Evolutionary conservation across 2,797 vertebrate species (phyloP).

Genomic region (Notolabrus celidotus): DNA sequence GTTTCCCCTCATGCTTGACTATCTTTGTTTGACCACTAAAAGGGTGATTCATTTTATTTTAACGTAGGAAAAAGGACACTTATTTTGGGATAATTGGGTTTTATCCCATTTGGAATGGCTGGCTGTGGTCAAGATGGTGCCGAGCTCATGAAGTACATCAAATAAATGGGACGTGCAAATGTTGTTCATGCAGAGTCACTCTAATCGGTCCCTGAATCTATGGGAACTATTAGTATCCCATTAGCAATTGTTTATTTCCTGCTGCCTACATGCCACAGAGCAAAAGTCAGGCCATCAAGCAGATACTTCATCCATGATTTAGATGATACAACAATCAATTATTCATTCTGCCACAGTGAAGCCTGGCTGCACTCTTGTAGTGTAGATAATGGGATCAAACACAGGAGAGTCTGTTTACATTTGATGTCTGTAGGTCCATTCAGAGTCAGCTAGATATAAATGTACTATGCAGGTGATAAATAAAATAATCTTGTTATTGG

Average conservation of each 20-base stretch:
- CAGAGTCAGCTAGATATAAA: neutral
- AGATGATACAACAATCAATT: conserved; percentile 32
- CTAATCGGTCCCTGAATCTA: neutral
- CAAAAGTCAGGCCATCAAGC: neutral
- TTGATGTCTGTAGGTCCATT: neutral
- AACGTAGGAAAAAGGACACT: neutral
- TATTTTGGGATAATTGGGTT: neutral
- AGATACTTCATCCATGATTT: conserved; percentile 43
- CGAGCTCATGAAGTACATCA: neutral
- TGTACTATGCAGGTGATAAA: neutral
- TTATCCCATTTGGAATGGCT: neutral
- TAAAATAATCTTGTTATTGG: neutral
- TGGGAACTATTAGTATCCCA: neutral
- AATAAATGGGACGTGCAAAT: neutral
- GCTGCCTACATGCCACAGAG: neutral
- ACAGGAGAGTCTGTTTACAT: neutral
- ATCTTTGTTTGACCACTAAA: neutral
- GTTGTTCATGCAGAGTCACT: conserved; percentile 10
- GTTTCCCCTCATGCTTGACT: neutral
- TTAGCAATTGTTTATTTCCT: conserved; percentile 25
- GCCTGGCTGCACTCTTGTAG: neutral
- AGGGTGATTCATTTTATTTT: neutral
- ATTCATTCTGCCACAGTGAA: conserved; percentile 34
- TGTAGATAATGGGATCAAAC: conserved; percentile 1
- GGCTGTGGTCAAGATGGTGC: neutral